Conservation (phyloP, 2,113 vertebrate species). For the Parus major region DNA sequence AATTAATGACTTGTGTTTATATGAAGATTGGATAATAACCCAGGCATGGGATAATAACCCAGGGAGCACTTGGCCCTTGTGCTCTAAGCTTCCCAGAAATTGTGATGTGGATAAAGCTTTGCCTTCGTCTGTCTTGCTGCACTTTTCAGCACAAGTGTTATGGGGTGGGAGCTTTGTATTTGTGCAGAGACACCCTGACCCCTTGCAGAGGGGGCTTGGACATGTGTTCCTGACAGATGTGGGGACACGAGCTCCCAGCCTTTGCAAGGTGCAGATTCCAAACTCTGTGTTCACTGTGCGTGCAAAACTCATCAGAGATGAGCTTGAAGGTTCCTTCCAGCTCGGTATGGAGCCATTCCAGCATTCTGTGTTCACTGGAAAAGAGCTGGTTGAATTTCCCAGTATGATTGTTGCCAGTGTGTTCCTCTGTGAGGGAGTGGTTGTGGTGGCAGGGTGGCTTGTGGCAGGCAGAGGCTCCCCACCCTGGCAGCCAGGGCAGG, state of each 20-base stretch:
- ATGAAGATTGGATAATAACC: background rate
- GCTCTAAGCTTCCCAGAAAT: background rate
- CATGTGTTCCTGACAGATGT: rapidly evolving
- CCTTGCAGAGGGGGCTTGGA: background rate
- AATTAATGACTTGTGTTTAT: background rate
- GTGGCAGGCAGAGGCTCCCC: background rate
- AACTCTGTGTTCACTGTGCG: rapidly evolving
- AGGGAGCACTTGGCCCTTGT: background rate
- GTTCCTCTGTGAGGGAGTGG: background rate
- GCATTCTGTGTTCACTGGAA: rapidly evolving
- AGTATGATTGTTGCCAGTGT: background rate
- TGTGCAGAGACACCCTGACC: rapidly evolving
- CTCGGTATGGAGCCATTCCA: background rate
- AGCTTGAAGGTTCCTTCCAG: background rate
- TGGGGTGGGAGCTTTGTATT: background rate
- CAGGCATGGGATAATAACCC: background rate
- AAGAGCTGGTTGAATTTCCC: background rate
- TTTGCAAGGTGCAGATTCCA: background rate
- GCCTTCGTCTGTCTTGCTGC: background rate
- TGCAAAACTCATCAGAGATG: background rate
- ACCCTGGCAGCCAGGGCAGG: background rate
- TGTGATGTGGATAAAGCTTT: background rate
- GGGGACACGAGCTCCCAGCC: background rate
- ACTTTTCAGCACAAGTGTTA: rapidly evolving
- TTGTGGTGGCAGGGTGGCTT: background rate